Percentiles rank a stretch among this genome's conserved stretches.
phyloP scores from a whole-genome alignment of 1,140 invertebrate species.

The Chrysopa pallens region DNA sequence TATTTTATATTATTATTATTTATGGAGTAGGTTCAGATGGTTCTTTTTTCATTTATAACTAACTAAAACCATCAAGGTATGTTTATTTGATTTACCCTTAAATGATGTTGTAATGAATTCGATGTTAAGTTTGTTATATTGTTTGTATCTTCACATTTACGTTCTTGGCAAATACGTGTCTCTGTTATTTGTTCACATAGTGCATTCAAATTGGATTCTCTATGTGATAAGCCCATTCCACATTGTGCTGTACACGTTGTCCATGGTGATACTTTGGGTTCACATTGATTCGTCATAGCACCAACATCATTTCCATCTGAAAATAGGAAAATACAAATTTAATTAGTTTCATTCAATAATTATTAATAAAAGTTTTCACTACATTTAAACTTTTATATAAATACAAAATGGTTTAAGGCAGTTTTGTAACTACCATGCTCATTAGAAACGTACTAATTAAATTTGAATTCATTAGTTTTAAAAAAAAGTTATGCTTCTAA shows the following conservation, averaged over 20 bases:
- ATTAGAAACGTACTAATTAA: too few species aligned
- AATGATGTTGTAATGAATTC: not conserved
- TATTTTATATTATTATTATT: not conserved
- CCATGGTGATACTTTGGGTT: conserved; percentile 32
- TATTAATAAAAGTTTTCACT: too few species aligned
- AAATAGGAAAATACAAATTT: too few species aligned
- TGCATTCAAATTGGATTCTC: conserved; percentile 38
- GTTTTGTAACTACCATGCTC: too few species aligned
- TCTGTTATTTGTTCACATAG: conserved; percentile 35
- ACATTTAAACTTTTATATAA: too few species aligned
- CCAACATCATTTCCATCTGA: too few species aligned
- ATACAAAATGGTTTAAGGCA: too few species aligned
- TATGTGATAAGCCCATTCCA: conserved; percentile 39
- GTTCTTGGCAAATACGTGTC: conserved; percentile 38
- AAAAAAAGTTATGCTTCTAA: too few species aligned
- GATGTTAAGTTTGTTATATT: not conserved
- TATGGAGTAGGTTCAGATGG: not conserved
- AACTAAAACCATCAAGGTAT: not conserved
- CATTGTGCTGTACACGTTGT: conserved; percentile 38
- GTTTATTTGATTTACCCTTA: not conserved
- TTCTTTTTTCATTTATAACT: not conserved
- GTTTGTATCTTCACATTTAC: conserved; percentile 16
- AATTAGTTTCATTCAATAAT: too few species aligned
- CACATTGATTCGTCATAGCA: conserved; percentile 5
- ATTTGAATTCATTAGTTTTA: too few species aligned